Evolutionary conservation across 37 sponge, comb jelly and placozoan genomes (phyloP), one percentile per base, ranked within the genome.

Genomic region (Spongilla lacustris): DNA sequence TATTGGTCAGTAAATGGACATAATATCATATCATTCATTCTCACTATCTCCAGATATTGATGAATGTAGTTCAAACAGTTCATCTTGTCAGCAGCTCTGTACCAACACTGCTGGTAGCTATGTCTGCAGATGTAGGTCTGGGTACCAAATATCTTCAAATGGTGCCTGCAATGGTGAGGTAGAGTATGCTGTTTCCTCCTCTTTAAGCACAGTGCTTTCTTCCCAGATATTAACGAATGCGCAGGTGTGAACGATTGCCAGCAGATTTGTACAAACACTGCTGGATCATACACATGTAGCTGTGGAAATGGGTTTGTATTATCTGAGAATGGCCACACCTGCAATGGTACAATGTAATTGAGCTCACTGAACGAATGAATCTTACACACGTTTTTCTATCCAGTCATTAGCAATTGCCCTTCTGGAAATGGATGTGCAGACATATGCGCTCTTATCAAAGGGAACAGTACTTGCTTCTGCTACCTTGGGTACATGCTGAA

Each of bases 261-360:
- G 26, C 82, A 82, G 72, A n/a, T 23, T 35, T 82, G 82, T 71
- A 82, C 41, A 37, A 82, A 82, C 68, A 82, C 82, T 71, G 82
- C 69, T 25, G 82, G 82, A 12, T 82, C 82, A 41, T 82, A 71
- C 30, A 13, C 2, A 6, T 82, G 82, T 35, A 71, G 27, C 82
- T 82, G 82, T 30, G 13, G 14, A n/a, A 36, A 21, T 41, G 82
- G 82, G 27, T 82, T 58, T 58, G 19, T 19, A 17, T 58, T 58
- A 58, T 10, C 14, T 17, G 21, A 17, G 1, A 17, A 58, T 58
- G 58, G 21, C 14, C 58, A 58, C 58, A 58, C 19, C 14, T 58
- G 58, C 58, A 58, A 10, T 19, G 58, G 58, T 58, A 58, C 58
- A 19, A 58, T 58, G 58, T 58, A 14, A 58, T 58, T 17, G 21